Conservation (phyloP, 2,888 invertebrate genomes). For the Beris chalybata region DNA sequence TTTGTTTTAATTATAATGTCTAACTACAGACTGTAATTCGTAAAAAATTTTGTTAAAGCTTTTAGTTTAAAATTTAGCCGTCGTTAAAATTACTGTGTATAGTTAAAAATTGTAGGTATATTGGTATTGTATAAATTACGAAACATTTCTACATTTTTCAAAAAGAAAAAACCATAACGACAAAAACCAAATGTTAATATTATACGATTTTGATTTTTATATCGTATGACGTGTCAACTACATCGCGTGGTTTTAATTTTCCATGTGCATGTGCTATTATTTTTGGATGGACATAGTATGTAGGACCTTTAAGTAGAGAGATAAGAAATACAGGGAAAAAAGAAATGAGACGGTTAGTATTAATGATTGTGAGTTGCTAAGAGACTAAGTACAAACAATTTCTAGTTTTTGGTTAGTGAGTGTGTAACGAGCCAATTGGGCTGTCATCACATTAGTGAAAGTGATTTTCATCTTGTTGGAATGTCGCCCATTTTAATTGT, state of each 20-base stretch:
- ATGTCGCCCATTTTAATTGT: too few relatives aligned
- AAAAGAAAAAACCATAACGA: too few relatives aligned
- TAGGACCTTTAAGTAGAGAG: constrained; percentile 44
- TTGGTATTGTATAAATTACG: too few relatives aligned
- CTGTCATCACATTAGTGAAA: background rate
- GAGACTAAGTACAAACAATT: too few relatives aligned
- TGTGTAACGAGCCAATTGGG: background rate
- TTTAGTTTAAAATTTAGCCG: too few relatives aligned
- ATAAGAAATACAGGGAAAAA: constrained; percentile 34
- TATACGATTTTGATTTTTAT: constrained; percentile 57
- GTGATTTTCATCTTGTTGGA: background rate
- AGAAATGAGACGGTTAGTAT: constrained; percentile 34
- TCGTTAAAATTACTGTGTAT: too few relatives aligned
- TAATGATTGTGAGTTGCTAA: background rate
- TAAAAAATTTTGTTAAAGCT: too few relatives aligned
- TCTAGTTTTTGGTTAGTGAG: too few relatives aligned
- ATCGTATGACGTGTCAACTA: constrained; percentile 54
- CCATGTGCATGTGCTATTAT: constrained; percentile 53
- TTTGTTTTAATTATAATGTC: too few relatives aligned
- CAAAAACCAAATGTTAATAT: background rate
- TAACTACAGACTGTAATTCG: too few relatives aligned
- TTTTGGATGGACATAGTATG: constrained; percentile 51
- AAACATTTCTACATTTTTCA: too few relatives aligned
- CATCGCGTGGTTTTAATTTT: constrained; percentile 50
- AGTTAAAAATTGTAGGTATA: too few relatives aligned